A percentile compares a stretch with the other conserved stretches of the same genome.
Conservation (phyloP, 2,113 vertebrate genomes). For the Callospermophilus lateralis region DNA sequence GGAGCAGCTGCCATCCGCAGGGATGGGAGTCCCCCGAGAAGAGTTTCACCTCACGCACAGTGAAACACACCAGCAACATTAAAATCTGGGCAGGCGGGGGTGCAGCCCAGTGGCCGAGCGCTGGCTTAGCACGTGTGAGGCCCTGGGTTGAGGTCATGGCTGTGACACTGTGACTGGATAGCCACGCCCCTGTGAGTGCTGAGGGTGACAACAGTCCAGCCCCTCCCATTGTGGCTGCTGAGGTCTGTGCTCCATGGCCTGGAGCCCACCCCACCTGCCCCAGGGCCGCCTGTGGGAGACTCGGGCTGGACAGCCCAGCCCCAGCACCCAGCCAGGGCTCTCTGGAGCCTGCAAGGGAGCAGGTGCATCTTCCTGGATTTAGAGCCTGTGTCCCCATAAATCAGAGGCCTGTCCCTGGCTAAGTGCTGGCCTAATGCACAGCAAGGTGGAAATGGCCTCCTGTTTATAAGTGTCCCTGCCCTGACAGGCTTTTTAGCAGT, state of each 20-base stretch:
- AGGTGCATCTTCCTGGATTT: background rate
- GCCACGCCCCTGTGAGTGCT: background rate
- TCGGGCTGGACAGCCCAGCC: background rate
- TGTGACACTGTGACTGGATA: background rate
- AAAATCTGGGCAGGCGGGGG: background rate
- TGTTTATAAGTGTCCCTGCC: background rate
- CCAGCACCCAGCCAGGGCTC: background rate
- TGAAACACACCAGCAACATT: background rate
- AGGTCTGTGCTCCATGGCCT: background rate
- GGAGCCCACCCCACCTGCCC: background rate
- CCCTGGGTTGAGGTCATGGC: background rate
- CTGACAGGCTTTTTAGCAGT: slow-evolving; percentile 44
- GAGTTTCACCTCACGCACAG: background rate
- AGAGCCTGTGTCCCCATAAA: background rate
- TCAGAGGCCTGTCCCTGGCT: slow-evolving; percentile 21
- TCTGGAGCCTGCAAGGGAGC: background rate
- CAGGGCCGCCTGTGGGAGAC: background rate
- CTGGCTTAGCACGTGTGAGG: background rate
- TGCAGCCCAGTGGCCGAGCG: background rate
- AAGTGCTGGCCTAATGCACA: background rate
- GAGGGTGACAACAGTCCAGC: background rate
- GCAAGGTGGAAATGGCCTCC: background rate
- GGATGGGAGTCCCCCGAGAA: background rate
- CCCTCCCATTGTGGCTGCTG: background rate
- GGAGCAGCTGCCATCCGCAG: fast-evolving